Evolutionary conservation across 1,140 invertebrate species (phyloP), one percentile per base, ranked within the genome.

Genomic region (Camponotus pennsylvanicus): DNA sequence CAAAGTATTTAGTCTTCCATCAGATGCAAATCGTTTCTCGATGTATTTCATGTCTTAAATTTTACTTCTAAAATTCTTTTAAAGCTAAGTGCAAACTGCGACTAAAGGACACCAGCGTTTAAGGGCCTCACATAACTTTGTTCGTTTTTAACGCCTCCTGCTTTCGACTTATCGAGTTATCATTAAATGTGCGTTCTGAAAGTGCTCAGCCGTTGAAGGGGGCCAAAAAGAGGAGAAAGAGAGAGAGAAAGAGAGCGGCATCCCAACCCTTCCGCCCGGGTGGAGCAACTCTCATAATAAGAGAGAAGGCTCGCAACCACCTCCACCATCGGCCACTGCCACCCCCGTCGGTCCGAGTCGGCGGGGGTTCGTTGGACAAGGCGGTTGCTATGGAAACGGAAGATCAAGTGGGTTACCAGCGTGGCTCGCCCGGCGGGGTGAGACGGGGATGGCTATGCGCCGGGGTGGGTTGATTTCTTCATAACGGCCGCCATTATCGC

Each of bases 401-500:
- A 93, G 92, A 94, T 92, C 91, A 91, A 92, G 90, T 92, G 90
- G 91, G 91, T 71, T 87, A 83, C 76, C 82, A 84, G 83, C 76
- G 84, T 82, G 77, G 76, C 69, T 37, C 32, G 85, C 57, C 49
- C 66, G 82, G 57, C 70, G 83, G 75, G 66, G 27, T 49, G 59
- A 8, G 55, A 49, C 78, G 84, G 80, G 79, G 71, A 78, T 76
- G 88, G 91, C 80, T 69, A 86, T 88, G 73, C 83, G 64, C 57
- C 49, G 82, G 73, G 88, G 88, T 86, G 91, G 88, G 92, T 92
- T 94, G 94, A 95, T 95, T 95, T 95, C 94, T 94, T 95, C 94
- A 95, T 95, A 95, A 95, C 92, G 94, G 94, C 92, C 90, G 94
- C 94, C 93, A 95, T 95, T 94, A 94, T 95, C 93, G 93, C 94